Evolutionary conservation across 2,888 invertebrate genomes (phyloP).

Genomic region (Drosophila macrospina): DNA sequence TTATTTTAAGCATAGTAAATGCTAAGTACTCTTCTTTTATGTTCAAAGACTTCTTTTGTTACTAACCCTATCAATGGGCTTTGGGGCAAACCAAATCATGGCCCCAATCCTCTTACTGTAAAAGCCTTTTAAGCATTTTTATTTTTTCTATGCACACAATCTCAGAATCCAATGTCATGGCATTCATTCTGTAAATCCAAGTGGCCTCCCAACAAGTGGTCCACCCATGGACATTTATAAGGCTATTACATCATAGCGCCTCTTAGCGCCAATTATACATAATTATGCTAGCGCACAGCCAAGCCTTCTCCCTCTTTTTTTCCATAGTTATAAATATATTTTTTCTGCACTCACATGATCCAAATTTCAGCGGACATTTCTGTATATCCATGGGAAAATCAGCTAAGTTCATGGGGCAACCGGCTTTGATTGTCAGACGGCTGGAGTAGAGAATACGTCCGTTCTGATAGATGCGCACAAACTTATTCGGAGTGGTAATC

Average conservation of each 20-base stretch:
- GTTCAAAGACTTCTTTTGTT: background rate
- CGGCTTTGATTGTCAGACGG: conserved; percentile 93
- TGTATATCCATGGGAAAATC: conserved; percentile 95
- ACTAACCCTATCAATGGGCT: conserved; percentile 2
- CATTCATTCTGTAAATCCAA: conserved; percentile 40
- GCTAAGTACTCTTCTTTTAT: background rate
- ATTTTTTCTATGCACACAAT: conserved; percentile 21
- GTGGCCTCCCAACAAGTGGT: conserved; percentile 67
- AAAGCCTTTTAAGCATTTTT: conserved; percentile 13
- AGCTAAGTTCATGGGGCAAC: conserved; percentile 93
- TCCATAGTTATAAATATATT: background rate
- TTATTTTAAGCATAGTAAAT: background rate
- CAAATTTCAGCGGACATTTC: conserved; percentile 91
- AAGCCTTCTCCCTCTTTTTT: background rate
- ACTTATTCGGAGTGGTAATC: conserved; percentile 94
- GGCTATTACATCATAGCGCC: conserved; percentile 63
- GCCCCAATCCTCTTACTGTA: background rate
- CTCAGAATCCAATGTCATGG: conserved; percentile 53
- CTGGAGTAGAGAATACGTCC: conserved; percentile 92
- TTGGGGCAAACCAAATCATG: background rate
- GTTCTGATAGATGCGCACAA: conserved; percentile 91
- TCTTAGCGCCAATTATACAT: conserved; percentile 70
- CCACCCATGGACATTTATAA: conserved; percentile 38
- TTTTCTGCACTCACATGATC: conserved; percentile 90
- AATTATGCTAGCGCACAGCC: conserved; percentile 65